Evolutionary conservation across 2,113 vertebrate species (phyloP), one percentile per base, ranked within the genome.

Genomic region (Holacanthus passer): DNA sequence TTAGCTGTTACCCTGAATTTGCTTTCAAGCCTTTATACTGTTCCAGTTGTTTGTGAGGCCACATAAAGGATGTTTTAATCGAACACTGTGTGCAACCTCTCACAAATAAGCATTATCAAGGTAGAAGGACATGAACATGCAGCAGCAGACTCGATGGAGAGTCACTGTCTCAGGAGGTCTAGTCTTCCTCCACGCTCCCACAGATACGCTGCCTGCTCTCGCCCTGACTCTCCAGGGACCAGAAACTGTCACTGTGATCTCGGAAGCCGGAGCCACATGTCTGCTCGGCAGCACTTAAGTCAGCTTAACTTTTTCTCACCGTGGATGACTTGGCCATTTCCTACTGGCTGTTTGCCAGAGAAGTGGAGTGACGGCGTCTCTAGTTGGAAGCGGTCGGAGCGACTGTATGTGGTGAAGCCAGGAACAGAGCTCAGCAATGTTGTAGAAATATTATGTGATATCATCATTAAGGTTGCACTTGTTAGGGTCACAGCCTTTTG

Each of bases 181-280:
- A 7, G n/a, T 62, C 63, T 17, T 53, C 39, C 52, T 73, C 63
- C 53, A 32, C 60, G 68, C 55, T 45, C 82, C 62, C 68, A 56
- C 47, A 67, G 66, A 79, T 58, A 55, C 1, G 24, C 73, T 48
- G 43, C 24, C 69, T 73, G 79, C 71, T 83, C 74, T 53, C 67
- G 45, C 81, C 29, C 32, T 3, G 41, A 52, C 79, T 84, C 87
- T 76, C 82, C 32, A 43, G 80, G 88, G 81, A 88, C 70, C 83
- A 79, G 69, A 64, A 74, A 82, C 81, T 91, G 88, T 91, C 90
- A 88, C 75, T 24, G 68, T 72, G 79, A 86, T 84, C 55, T 77
- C 71, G 74, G 75, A 70, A 82, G 73, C 55, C 41, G 10, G 63
- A 67, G 76, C 67, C 82, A 81, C 76, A 76, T 69, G 22, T 88